These are phyloP conservation scores for Emmelina monodactyla DNA, from an alignment of 2,888 invertebrate species.

Conservation along the genomic window DNA sequence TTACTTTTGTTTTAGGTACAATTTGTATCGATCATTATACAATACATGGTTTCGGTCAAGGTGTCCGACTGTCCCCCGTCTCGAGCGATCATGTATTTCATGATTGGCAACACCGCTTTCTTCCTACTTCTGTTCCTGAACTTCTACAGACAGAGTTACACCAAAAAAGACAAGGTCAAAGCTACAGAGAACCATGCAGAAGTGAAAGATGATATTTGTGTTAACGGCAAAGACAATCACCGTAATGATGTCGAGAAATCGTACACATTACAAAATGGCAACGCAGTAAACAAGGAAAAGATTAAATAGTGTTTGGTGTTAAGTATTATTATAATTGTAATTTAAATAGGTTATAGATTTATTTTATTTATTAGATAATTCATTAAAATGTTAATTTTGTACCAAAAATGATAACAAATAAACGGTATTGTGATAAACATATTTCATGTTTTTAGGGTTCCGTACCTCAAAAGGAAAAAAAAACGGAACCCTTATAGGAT, in stretches of 20 bases:
- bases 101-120: constrained; percentile 61
- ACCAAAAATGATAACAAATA: too few relatives aligned
- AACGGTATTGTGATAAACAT: too few relatives aligned
- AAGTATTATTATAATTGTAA: too few relatives aligned
- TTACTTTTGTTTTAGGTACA: constrained; percentile 56
- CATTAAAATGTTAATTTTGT: too few relatives aligned
- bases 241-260: neutral
- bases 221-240: neutral
- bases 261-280: neutral
- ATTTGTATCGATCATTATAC: constrained; percentile 68
- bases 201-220: neutral
- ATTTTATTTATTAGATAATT: too few relatives aligned
- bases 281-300: neutral
- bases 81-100: constrained; percentile 61
- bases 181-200: too few relatives aligned
- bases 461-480: too few relatives aligned
- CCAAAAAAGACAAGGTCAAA: constrained; percentile 17
- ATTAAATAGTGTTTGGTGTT: neutral
- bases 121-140: constrained; percentile 71
- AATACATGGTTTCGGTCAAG: constrained; percentile 51
- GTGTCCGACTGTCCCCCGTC: constrained; percentile 69
- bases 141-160: constrained; percentile 64
- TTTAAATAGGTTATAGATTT: too few relatives aligned
- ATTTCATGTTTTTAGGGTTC: too few relatives aligned
- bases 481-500: too few relatives aligned